Conservation (phyloP, 2,888 invertebrate species). For the Cantharis flavilabris region DNA sequence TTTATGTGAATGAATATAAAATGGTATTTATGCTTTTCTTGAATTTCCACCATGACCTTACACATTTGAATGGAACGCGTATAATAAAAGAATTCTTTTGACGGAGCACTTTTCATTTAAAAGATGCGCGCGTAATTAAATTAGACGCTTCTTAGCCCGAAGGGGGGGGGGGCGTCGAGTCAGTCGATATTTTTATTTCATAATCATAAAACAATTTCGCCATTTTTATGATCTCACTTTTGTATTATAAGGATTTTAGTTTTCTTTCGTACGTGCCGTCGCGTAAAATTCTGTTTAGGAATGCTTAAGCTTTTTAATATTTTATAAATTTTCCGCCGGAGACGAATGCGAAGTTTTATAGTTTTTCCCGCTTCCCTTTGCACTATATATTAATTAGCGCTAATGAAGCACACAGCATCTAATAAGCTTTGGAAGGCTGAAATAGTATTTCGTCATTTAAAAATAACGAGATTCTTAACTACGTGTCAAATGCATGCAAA, state of each 20-base stretch:
- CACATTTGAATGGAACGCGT: conserved; percentile 7
- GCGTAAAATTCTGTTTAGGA: background rate
- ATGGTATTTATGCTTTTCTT: conserved; percentile 12
- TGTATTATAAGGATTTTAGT: background rate
- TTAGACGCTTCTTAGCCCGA: background rate
- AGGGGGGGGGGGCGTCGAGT: background rate
- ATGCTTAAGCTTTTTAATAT: background rate
- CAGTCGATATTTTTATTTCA: background rate
- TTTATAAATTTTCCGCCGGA: background rate
- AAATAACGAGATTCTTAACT: conserved; percentile 20
- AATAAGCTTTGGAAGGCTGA: background rate
- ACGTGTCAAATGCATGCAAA: conserved; percentile 13
- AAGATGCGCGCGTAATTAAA: conserved; percentile 11
- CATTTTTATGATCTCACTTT: background rate
- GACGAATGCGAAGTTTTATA: background rate
- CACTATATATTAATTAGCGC: background rate
- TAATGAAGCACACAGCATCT: background rate
- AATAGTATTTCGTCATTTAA: conserved; percentile 1
- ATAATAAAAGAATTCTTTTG: conserved; percentile 22
- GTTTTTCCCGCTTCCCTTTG: background rate
- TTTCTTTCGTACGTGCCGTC: background rate
- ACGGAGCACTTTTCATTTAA: conserved; percentile 9
- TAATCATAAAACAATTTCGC: background rate
- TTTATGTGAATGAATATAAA: conserved; percentile 16
- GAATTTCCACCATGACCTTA: conserved; percentile 19